These are phyloP conservation scores for Cirrhinus molitorella DNA, from an alignment of 2,797 vertebrate species.

Conservation along the genomic window DNA sequence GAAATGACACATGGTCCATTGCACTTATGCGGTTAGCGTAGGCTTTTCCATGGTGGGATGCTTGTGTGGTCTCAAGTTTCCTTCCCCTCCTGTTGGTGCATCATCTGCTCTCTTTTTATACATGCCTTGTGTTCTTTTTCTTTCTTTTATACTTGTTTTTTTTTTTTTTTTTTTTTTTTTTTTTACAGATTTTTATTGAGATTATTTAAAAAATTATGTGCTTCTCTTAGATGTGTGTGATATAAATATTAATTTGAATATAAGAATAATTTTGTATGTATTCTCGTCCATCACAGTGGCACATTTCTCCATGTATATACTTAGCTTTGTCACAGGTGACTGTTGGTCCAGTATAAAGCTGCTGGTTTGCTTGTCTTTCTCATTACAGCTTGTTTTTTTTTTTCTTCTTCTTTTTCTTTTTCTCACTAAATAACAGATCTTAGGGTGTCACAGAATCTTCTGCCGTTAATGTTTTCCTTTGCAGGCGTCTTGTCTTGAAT, in stretches of 20 bases:
- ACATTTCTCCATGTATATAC: background rate
- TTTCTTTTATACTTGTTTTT: conserved; percentile 8
- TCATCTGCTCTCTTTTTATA: conserved; percentile 26
- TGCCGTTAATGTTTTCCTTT: background rate
- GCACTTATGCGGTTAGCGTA: background rate
- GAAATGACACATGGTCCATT: background rate
- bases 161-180: conserved; percentile 10
- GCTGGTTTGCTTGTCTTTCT: background rate
- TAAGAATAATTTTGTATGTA: background rate
- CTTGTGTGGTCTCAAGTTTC: background rate
- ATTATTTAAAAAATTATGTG: conserved; percentile 17
- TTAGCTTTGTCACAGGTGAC: background rate
- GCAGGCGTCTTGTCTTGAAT: background rate
- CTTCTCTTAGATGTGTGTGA: background rate
- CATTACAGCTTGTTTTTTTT: too few relatives aligned
- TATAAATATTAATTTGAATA: conserved; percentile 1
- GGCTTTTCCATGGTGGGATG: too few relatives aligned
- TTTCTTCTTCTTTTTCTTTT: background rate
- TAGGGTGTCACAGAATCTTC: background rate
- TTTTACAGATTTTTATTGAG: conserved; percentile 42
- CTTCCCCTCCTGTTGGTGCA: background rate
- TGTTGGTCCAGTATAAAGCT: background rate
- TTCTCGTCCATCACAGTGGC: background rate
- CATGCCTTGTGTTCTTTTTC: background rate
- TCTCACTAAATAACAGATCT: background rate